phyloP scores from a whole-genome alignment of 1,140 invertebrate genomes.

The Camponotus vicinus region DNA sequence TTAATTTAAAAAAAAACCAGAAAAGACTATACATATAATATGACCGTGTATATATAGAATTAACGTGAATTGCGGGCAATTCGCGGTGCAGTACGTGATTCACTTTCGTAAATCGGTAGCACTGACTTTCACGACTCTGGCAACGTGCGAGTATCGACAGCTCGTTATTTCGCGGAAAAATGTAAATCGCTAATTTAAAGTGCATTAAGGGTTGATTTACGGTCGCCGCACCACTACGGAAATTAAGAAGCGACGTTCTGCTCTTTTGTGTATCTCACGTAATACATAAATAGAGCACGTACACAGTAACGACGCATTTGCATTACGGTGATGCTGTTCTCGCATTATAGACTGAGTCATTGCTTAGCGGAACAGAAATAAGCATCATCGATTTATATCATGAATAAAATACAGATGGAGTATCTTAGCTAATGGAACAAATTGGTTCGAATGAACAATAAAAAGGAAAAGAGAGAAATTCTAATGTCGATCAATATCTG shows the following conservation, averaged over 20 bases:
- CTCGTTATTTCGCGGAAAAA: slow-evolving; percentile 1
- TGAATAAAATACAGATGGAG: not conserved
- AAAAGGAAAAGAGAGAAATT: not conserved
- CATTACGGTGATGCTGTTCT: slow-evolving; percentile 18
- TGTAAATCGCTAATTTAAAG: slow-evolving; percentile 27
- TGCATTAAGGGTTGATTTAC: slow-evolving; percentile 39
- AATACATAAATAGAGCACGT: slow-evolving; percentile 23
- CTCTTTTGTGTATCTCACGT: slow-evolving; percentile 6
- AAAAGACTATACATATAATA: not conserved
- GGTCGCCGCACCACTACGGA: slow-evolving; percentile 16
- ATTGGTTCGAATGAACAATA: not conserved
- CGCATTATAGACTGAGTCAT: slow-evolving; percentile 24
- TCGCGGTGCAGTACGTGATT: slow-evolving; percentile 29
- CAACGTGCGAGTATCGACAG: slow-evolving; percentile 9
- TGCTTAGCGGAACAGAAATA: slow-evolving; percentile 28
- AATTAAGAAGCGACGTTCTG: slow-evolving; percentile 38
- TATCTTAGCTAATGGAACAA: not conserved
- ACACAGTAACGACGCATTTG: slow-evolving; percentile 24
- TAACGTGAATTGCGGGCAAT: not conserved
- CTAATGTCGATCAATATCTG: not conserved
- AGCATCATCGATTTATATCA: slow-evolving; percentile 5
- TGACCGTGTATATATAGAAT: slow-evolving; percentile 46
- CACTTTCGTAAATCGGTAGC: slow-evolving; percentile 47
- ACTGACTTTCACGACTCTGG: slow-evolving; percentile 15
- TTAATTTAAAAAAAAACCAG: slow-evolving; percentile 1